Evolutionary conservation across 2,113 vertebrate species (phyloP).

Genomic region (Mola mola): DNA sequence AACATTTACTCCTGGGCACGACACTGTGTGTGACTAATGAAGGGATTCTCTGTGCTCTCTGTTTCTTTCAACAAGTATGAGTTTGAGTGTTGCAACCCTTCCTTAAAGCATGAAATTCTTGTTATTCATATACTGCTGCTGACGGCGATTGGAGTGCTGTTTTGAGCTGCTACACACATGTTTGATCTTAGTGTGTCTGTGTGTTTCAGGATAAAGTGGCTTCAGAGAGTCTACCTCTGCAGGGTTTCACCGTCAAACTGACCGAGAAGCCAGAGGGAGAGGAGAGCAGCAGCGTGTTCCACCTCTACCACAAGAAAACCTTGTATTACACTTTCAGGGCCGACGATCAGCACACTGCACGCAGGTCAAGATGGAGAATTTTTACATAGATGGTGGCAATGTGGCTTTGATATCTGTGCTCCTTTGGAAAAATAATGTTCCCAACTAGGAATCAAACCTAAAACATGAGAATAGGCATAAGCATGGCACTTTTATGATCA

Average conservation of each 20-base stretch:
- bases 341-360: slow-evolving; percentile 86
- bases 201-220: slow-evolving; percentile 89
- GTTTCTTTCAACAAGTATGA: slow-evolving; percentile 18
- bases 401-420: no score
- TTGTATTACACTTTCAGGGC: slow-evolving; percentile 95
- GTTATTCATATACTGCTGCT: background rate
- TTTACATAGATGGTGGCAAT: no score
- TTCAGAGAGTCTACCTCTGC: slow-evolving; percentile 91
- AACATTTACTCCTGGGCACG: slow-evolving; percentile 13
- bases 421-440: slow-evolving; percentile 19
- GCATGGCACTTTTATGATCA: no score
- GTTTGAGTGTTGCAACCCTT: slow-evolving; percentile 2
- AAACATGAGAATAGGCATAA: no score
- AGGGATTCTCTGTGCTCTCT: slow-evolving; percentile 74
- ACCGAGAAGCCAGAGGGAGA: slow-evolving; percentile 86
- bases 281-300: slow-evolving; percentile 86
- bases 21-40: slow-evolving; percentile 30
- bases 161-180: slow-evolving; percentile 3
- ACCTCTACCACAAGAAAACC: slow-evolving; percentile 96
- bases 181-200: slow-evolving; percentile 16
- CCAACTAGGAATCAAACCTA: slow-evolving; percentile 12
- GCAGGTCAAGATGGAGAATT: slow-evolving; percentile 88
- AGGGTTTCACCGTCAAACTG: slow-evolving; percentile 91
- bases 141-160: background rate
- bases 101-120: slow-evolving; percentile 14